Conservation (phyloP, 2,113 vertebrate species). For the Tychaedon coryphoeus region DNA sequence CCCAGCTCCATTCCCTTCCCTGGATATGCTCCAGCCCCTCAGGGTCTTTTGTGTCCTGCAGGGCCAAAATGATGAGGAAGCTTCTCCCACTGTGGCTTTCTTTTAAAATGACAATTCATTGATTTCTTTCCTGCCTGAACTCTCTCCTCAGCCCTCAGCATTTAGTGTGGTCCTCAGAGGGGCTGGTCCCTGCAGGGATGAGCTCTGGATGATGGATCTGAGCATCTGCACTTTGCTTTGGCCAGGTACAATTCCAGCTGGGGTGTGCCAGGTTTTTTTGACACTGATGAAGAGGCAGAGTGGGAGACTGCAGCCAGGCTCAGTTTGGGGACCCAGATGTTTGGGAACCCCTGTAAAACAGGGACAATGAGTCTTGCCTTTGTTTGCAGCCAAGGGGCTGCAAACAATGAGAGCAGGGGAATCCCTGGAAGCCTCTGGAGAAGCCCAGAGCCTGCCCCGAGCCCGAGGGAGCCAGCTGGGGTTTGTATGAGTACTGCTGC, state of each 20-base stretch:
- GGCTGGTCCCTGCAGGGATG: neutral
- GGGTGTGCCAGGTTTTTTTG: neutral
- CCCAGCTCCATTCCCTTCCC: neutral
- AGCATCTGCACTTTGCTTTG: neutral
- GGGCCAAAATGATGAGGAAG: neutral
- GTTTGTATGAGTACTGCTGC: neutral
- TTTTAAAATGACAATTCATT: neutral
- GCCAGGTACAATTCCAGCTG: neutral
- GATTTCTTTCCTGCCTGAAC: neutral
- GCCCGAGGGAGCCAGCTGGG: neutral
- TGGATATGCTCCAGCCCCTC: neutral
- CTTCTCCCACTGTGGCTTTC: neutral
- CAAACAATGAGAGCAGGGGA: neutral
- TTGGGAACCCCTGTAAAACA: neutral
- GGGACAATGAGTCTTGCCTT: neutral
- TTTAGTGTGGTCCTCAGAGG: neutral
- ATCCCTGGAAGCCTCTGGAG: neutral
- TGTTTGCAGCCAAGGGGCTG: neutral
- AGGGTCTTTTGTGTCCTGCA: neutral
- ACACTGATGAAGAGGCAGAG: neutral
- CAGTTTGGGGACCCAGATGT: too few species aligned
- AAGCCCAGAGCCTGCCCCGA: neutral
- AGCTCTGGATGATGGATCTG: neutral
- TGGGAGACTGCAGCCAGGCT: neutral
- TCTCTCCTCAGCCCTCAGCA: neutral